These are phyloP conservation scores for Leptinotarsa texana DNA, from an alignment of 1,140 invertebrate species.

Conservation along the genomic window DNA sequence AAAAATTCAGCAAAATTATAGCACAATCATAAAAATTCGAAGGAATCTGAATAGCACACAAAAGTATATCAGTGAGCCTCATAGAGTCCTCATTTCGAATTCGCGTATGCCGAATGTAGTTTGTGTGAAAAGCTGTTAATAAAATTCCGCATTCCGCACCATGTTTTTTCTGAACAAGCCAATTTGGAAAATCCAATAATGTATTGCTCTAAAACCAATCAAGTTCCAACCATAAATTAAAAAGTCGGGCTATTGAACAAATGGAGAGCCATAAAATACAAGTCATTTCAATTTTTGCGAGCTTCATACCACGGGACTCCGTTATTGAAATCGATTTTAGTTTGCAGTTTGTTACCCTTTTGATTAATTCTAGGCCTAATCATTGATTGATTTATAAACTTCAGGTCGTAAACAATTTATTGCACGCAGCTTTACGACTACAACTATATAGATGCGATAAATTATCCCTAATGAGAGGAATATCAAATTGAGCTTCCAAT, in stretches of 20 bases:
- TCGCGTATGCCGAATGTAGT: no score
- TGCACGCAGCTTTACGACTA: no score
- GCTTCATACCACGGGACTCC: background rate
- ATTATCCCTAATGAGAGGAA: no score
- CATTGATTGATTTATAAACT: background rate
- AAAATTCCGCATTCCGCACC: background rate
- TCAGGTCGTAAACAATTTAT: no score
- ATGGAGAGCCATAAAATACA: slow-evolving; percentile 8
- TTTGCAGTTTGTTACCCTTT: background rate
- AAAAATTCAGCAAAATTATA: no score
- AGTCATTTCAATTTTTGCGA: slow-evolving; percentile 6
- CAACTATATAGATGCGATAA: no score
- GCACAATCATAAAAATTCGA: no score
- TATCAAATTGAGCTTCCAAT: no score
- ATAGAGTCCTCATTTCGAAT: no score
- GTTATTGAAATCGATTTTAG: slow-evolving; percentile 8
- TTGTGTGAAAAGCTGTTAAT: background rate
- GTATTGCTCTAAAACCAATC: background rate
- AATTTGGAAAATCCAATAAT: slow-evolving; percentile 4
- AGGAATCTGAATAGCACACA: no score
- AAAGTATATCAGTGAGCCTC: no score
- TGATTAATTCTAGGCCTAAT: background rate
- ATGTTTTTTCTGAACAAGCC: background rate
- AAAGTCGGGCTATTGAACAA: slow-evolving; percentile 8
- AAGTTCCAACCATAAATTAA: slow-evolving; percentile 1